These are phyloP conservation scores for Papilio glaucus DNA, from an alignment of 1,140 invertebrate species.

Conservation along the genomic window DNA sequence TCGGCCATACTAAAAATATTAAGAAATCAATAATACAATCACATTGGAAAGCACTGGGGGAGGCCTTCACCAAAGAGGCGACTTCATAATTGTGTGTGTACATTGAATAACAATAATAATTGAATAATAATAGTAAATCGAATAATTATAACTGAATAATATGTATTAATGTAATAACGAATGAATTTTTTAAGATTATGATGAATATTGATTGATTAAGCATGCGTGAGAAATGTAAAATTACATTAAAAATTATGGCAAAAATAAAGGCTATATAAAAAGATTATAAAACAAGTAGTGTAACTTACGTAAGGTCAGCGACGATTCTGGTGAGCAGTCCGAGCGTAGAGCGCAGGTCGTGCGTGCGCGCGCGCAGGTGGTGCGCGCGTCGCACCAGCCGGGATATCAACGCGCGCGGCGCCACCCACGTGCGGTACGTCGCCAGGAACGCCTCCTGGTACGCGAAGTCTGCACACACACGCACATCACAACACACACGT, in stretches of 20 bases:
- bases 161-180: no score
- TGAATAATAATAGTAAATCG: no score
- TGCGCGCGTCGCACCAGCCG: slow-evolving; percentile 93
- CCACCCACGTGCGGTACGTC: slow-evolving; percentile 97
- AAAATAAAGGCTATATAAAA: no score
- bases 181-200: no score
- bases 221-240: no score
- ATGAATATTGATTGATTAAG: no score
- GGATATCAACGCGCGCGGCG: slow-evolving; percentile 93
- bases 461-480: slow-evolving; percentile 89
- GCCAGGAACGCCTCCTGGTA: slow-evolving; percentile 99
- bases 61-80: no score
- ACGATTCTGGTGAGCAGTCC: slow-evolving; percentile 94
- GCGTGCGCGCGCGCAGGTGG: slow-evolving; percentile 90
- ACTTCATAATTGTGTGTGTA: no score
- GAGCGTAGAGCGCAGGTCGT: slow-evolving; percentile 91
- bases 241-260: no score
- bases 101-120: no score
- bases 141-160: no score
- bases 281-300: neutral
- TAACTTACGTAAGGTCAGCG: slow-evolving; percentile 95
- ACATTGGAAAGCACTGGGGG: no score
- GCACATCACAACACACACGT: neutral
- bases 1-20: slow-evolving; percentile 88
- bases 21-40: slow-evolving; percentile 40